Percentiles rank a stretch among this genome's conserved stretches.
These are phyloP conservation scores for Drosophila arizonae DNA, from an alignment of 1,140 invertebrate species.

Conservation along the genomic window DNA sequence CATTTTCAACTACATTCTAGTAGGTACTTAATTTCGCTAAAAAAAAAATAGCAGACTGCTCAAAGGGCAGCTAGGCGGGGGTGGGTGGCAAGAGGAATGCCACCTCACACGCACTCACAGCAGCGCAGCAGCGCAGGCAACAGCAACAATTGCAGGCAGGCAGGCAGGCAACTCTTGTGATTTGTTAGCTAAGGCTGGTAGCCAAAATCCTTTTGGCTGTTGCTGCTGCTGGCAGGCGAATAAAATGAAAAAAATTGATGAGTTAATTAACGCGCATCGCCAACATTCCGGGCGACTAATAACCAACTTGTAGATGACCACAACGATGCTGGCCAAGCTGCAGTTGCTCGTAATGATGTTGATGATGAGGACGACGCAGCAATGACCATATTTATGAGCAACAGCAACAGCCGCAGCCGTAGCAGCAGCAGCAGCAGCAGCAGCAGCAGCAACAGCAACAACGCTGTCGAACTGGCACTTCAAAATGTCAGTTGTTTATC, in stretches of 20 bases:
- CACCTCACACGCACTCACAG: slow-evolving; percentile 38
- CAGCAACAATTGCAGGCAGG: not conserved
- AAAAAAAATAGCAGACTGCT: not conserved
- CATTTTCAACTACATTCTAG: slow-evolving; percentile 82
- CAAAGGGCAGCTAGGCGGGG: not conserved
- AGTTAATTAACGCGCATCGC: slow-evolving; percentile 81
- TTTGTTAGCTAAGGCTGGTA: slow-evolving; percentile 39
- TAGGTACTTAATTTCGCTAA: slow-evolving; percentile 77
- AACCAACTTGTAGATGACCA: slow-evolving; percentile 78
- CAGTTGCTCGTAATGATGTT: slow-evolving; percentile 31
- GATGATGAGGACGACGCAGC: slow-evolving; percentile 23
- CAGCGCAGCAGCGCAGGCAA: too few species aligned
- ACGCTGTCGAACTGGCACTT: slow-evolving; percentile 76
- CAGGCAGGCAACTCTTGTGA: slow-evolving; percentile 35
- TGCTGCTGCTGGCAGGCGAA: slow-evolving; percentile 13
- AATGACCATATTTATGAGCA: slow-evolving; percentile 76
- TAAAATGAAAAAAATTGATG: slow-evolving; percentile 72
- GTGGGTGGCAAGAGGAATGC: slow-evolving; percentile 29
- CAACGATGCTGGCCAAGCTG: slow-evolving; percentile 32
- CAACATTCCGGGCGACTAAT: slow-evolving; percentile 80
- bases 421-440: slow-evolving; percentile 15
- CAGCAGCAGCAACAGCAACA: slow-evolving; percentile 40
- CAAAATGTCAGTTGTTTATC: slow-evolving; percentile 78
- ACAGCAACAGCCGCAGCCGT: slow-evolving; percentile 7
- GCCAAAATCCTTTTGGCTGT: slow-evolving; percentile 56